Base-by-base conservation (phyloP, 1,140 invertebrate genomes). In the Ceratitis capitata region DNA sequence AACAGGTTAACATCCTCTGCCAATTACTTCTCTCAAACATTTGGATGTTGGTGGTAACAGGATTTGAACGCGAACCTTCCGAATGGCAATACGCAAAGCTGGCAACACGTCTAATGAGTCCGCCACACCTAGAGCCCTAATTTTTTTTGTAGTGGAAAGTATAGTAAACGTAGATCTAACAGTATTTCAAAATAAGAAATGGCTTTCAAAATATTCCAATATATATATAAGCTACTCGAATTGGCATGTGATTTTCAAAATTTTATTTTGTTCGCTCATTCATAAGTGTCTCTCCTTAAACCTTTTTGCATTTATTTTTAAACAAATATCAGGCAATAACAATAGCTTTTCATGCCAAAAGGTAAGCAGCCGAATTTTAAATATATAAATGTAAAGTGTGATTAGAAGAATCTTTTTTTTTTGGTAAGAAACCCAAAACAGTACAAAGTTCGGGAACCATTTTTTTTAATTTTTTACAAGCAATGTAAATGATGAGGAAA, bases 271-370 rank as follows among this genome's bases (percentile, higher is more conserved):
- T 47, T 19, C n/a, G 14, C 14, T 69, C 29, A 6, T 39, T 32
- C 3, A 19, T 19, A 61, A 61, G 29, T 26, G 10, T 0, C 26
- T 35, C 14, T 69, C 16, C 14, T 12, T 39, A n/a, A 32, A 26
- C 32, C 14, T 35, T 23, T 35, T 45, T 39, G n/a, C 6, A 23
- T 47, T 45, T 78, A 78, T n/a, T 42, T 78, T 78, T 45, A 47
- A 78, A 19, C 39, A 10, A 78, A n/a, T 78, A 78, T 78, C 23
- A 78, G n/a, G 23, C 39, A 78, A 78, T 78, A 78, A 78, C 32
- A 42, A 78, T n/a, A 23, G 39, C 7, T 3, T 23, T 45, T 42
- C 7, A 9, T 78, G 69, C 69, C 69, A 78, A 45, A 14, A 12
- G 23, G 39, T 16, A 78, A 78, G n/a, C 39, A 45, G n/a, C 39